These are phyloP conservation scores for Paratilapia polleni DNA, from an alignment of 2,113 vertebrate species.

Conservation along the genomic window DNA sequence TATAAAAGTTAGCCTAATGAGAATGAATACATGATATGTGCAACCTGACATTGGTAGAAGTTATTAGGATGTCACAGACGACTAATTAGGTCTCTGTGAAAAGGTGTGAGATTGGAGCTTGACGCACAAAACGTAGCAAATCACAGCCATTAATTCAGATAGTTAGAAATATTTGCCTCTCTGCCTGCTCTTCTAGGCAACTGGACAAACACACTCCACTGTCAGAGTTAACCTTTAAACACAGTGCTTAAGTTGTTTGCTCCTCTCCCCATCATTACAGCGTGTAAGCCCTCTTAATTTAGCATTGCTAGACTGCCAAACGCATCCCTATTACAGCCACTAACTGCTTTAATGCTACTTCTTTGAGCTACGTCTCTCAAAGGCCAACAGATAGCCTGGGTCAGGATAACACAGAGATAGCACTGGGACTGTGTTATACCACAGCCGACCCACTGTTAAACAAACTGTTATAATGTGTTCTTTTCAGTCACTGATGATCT, in stretches of 20 bases:
- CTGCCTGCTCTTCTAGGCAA: conserved; percentile 41
- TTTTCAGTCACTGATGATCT: conserved; percentile 19
- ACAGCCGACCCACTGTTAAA: conserved; percentile 11
- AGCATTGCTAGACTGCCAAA: conserved; percentile 60
- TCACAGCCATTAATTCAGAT: conserved; percentile 50
- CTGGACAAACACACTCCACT: conserved; percentile 50
- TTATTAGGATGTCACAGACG: conserved; percentile 11
- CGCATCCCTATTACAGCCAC: conserved; percentile 62
- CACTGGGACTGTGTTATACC: not conserved
- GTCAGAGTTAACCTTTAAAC: conserved; percentile 67
- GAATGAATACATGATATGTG: conserved; percentile 9
- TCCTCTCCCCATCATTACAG: conserved; percentile 55
- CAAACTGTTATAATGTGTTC: conserved; percentile 11
- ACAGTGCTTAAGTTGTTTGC: conserved; percentile 55
- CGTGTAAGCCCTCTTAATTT: conserved; percentile 74
- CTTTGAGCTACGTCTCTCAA: conserved; percentile 44
- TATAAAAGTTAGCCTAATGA: conserved; percentile 28
- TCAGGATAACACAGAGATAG: conserved; percentile 16
- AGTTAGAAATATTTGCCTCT: conserved; percentile 50
- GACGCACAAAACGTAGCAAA: conserved; percentile 21
- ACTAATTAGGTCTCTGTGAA: conserved; percentile 17
- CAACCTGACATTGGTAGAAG: not conserved
- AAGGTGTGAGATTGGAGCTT: conserved; percentile 10
- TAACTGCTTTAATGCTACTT: conserved; percentile 58
- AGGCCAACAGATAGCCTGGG: conserved; percentile 29